phyloP scores from a whole-genome alignment of 2,888 invertebrate species.

The Cerastoderma edule region DNA sequence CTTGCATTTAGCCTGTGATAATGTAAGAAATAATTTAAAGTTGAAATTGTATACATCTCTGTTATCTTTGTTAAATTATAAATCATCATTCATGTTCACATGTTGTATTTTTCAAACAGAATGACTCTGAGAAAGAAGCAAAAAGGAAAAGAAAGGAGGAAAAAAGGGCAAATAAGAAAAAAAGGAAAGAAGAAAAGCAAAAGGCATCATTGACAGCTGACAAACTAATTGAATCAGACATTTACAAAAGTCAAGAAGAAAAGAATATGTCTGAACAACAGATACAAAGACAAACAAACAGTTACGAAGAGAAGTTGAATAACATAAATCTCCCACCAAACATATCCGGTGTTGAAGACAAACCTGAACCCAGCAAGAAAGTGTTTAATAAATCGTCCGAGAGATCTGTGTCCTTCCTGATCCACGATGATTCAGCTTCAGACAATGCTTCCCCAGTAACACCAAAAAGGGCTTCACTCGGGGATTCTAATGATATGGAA shows the following conservation, averaged over 20 bases:
- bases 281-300: neutral
- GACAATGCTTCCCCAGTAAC: conserved; percentile 16
- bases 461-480: neutral
- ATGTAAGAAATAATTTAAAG: no score
- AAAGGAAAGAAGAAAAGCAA: conserved; percentile 55
- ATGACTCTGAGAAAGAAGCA: conserved; percentile 31
- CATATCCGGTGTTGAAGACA: conserved; percentile 27
- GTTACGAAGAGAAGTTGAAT: conserved; percentile 36
- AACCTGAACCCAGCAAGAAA: conserved; percentile 41
- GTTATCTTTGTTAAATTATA: no score
- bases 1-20: no score
- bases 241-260: neutral
- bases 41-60: no score
- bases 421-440: conserved; percentile 3
- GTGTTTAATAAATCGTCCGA: conserved; percentile 15
- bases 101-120: conserved; percentile 19
- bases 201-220: conserved; percentile 2
- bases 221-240: neutral
- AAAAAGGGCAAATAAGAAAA: conserved; percentile 65
- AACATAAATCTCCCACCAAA: conserved; percentile 40
- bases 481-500: conserved; percentile 12
- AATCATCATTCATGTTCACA: no score
- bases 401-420: neutral
- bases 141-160: conserved; percentile 43
- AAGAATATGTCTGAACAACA: neutral